Evolutionary conservation across 2,888 invertebrate species (phyloP), one percentile per base, ranked within the genome.

Genomic region (Calliscelio sp.): DNA sequence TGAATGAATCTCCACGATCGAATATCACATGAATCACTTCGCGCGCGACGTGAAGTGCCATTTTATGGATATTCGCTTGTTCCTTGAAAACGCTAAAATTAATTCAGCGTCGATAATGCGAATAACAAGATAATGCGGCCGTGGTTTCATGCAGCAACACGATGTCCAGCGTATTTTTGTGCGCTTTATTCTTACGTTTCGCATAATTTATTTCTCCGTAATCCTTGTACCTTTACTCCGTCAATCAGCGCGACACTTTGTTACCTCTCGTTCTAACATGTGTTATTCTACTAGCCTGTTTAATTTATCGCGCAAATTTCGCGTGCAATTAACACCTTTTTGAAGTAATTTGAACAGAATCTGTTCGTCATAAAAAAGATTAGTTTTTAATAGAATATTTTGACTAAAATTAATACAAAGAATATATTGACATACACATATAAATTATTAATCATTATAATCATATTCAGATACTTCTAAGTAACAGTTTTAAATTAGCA

Each of bases 21-120:
- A 80, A 85, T 80, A 82, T 84, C 86, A 68, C 85, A 87, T 87
- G 87, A 87, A 87, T 87, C 86, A 87, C 87, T 84, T 82, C n/a
- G 77, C 80, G 75, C 82, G 81, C 85, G 84, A 78, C 83, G 74
- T 81, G 77, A 82, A 85, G 81, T 85, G 85, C 83, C 83, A 85
- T 85, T 83, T 81, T 81, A 86, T 81, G 81, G 84, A 84, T 86
- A 84, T 81, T 78, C 73, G 74, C 73, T 82, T 84, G 85, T 81
- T 81, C 73, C 83, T 85, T 77, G 75, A 79, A 84, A 82, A 83
- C 78, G 80, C 68, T 81, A 75, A 81, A 86, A 81, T 83, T 71
- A 86, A 85, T 86, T 85, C 85, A 79, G 68, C 83, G 83, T 79
- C 73, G 83, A 86, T 86, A 85, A 85, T 85, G 75, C 85, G 82